Evolutionary conservation across 2,888 invertebrate species (phyloP).

Genomic region (Netelia melanura): DNA sequence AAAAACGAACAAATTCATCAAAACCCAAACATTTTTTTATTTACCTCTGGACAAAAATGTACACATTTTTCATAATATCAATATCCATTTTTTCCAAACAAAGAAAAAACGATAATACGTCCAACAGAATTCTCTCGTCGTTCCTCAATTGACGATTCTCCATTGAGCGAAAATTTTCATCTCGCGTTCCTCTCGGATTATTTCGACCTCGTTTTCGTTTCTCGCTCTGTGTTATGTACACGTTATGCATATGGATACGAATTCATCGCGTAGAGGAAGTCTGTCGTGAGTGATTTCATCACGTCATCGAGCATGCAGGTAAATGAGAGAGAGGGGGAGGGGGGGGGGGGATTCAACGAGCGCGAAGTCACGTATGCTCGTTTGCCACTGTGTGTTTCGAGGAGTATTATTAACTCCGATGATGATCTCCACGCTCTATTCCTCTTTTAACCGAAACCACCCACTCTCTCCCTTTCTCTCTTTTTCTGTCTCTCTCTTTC

Average conservation of each 20-base stretch:
- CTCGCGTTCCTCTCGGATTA: background rate
- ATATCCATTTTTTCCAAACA: background rate
- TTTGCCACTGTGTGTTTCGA: slow-evolving; percentile 24
- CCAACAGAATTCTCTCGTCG: background rate
- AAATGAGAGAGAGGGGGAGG: background rate
- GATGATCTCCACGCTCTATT: background rate
- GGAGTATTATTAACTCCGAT: slow-evolving; percentile 11
- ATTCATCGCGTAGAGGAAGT: background rate
- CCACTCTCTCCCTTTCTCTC: background rate
- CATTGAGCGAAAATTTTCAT: background rate
- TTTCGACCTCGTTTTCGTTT: slow-evolving; percentile 17
- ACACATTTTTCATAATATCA: too few relatives aligned
- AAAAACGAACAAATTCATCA: too few relatives aligned
- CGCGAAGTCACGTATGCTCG: slow-evolving; percentile 36
- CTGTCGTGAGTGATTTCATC: slow-evolving; percentile 20
- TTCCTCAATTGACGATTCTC: background rate
- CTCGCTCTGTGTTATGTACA: background rate
- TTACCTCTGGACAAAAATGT: too few relatives aligned
- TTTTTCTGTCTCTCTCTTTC: background rate
- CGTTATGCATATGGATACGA: background rate
- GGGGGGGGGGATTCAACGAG: background rate
- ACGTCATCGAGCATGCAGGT: background rate
- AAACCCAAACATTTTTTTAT: too few relatives aligned
- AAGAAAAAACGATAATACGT: background rate
- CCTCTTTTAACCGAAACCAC: background rate